Conservation (phyloP, 2,797 vertebrate genomes). For the Rhynchonycteris naso region DNA sequence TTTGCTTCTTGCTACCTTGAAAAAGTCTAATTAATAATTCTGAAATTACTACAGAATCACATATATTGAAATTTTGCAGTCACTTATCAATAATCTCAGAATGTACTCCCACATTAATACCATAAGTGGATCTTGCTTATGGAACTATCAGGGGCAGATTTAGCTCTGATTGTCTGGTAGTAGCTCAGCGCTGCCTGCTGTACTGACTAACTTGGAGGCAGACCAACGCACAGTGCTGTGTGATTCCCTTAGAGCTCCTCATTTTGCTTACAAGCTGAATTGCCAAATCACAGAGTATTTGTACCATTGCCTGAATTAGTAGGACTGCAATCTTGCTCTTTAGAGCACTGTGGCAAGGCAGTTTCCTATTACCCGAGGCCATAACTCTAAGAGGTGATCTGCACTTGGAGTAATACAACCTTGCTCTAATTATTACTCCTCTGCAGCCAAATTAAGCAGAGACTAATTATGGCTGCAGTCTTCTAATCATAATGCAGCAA, state of each 20-base stretch:
- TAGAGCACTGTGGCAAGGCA: neutral
- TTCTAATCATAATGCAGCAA: conserved; percentile 6
- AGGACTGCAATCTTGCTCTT: neutral
- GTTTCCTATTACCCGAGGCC: neutral
- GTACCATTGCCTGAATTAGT: neutral
- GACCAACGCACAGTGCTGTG: neutral
- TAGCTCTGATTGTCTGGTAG: neutral
- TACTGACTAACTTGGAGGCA: neutral
- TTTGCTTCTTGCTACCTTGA: neutral
- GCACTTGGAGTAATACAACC: conserved; percentile 5
- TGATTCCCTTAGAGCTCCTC: neutral
- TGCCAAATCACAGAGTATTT: neutral
- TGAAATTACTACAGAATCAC: neutral
- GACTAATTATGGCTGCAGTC: neutral
- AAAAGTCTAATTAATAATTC: neutral
- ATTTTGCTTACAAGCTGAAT: neutral
- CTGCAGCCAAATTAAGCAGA: conserved; percentile 56
- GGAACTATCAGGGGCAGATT: neutral
- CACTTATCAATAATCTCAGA: neutral
- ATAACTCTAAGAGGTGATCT: conserved; percentile 4
- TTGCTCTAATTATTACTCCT: conserved; percentile 39
- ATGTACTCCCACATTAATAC: neutral
- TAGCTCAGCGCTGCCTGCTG: no score
- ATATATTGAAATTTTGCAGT: neutral
- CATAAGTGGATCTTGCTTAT: neutral